phyloP scores from a whole-genome alignment of 2,888 invertebrate species.

The Heliconius hortense region DNA sequence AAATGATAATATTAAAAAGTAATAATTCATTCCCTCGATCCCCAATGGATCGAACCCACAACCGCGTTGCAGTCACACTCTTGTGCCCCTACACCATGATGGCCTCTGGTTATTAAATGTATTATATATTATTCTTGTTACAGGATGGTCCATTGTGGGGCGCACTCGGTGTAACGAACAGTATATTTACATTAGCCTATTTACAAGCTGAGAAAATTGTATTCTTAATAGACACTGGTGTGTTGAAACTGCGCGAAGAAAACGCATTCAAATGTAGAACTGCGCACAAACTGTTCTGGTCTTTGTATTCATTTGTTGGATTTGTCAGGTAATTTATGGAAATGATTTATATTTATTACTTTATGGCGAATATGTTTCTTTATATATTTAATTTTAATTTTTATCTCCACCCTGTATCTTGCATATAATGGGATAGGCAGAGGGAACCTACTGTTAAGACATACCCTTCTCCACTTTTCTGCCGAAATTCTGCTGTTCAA shows the following conservation, averaged over 20 bases:
- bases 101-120: not conserved
- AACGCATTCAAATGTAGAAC: constrained; percentile 84
- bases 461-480: not conserved
- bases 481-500: not conserved
- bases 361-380: not conserved
- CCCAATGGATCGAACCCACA: too few species aligned
- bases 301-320: constrained; percentile 86
- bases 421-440: not conserved
- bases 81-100: not conserved
- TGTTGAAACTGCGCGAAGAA: constrained; percentile 81
- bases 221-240: constrained; percentile 89
- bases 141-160: constrained; percentile 73
- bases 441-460: not conserved
- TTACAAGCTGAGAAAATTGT: constrained; percentile 92
- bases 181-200: constrained; percentile 87
- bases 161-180: constrained; percentile 85
- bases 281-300: constrained; percentile 89
- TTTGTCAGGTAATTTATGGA: constrained; percentile 82
- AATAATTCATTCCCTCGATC: too few species aligned
- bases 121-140: constrained; percentile 26
- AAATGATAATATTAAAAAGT: too few species aligned
- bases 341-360: not conserved
- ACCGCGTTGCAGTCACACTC: too few species aligned
- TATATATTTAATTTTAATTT: not conserved
- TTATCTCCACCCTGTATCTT: not conserved